Evolutionary conservation across 2,113 vertebrate species (phyloP).

Genomic region (Grallaria varia): DNA sequence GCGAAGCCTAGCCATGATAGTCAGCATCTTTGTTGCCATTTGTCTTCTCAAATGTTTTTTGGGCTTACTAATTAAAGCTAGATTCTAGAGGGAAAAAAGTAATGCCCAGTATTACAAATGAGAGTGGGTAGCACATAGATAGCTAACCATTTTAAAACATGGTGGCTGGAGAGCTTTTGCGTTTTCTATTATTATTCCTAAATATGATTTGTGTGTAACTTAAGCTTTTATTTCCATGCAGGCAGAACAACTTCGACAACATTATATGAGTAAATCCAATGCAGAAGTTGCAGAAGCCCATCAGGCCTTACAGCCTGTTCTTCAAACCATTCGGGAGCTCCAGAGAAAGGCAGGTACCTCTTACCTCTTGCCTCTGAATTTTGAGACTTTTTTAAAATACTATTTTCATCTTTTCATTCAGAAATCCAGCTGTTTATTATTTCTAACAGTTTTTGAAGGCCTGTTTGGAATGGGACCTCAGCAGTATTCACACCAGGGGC

Average conservation of each 20-base stretch:
- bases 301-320: constrained; percentile 88
- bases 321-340: constrained; percentile 89
- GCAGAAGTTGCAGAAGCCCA: constrained; percentile 88
- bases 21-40: too few species aligned
- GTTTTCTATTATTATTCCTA: neutral
- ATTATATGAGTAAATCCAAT: constrained; percentile 97
- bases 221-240: constrained; percentile 29
- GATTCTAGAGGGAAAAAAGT: neutral
- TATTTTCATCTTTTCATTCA: neutral
- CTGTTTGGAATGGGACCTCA: neutral
- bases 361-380: neutral
- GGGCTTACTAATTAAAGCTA: neutral
- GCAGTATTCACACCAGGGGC: accelerated
- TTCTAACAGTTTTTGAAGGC: neutral
- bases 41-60: neutral
- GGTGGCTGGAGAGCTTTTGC: neutral
- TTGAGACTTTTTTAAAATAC: neutral
- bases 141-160: neutral
- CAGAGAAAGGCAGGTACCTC: constrained; percentile 82
- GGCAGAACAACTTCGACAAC: constrained; percentile 91
- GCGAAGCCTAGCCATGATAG: too few species aligned
- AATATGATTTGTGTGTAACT: neutral
- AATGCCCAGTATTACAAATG: neutral
- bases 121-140: neutral
- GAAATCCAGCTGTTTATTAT: neutral